Evolutionary conservation across 1,140 invertebrate genomes (phyloP), one percentile per base, ranked within the genome.

Genomic region (Neomicropteryx cornuta): DNA sequence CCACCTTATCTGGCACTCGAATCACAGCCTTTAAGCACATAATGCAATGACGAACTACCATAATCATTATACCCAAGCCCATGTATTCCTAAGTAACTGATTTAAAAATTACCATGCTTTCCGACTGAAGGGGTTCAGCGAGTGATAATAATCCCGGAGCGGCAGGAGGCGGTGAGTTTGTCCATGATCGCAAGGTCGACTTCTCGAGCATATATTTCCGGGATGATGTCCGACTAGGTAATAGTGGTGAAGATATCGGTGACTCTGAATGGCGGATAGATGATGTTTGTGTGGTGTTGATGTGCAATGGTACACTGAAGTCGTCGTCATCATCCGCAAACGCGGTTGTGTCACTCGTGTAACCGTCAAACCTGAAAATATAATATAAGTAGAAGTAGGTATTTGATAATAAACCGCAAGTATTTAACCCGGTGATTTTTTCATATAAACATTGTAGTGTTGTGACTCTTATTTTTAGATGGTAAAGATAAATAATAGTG

Each of bases 301-400:
- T 75, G 51, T 79, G 76, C 6, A 80, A 55, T 3, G 77, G 77
- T 27, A 77, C 68, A 36, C 69, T 71, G 55, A 75, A 78, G 51
- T 77, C 73, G 11, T 76, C 74, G 38, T 76, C 73, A 46, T 82
- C 79, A 48, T 82, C 79, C 28, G 79, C 77, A 41, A 83, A 76
- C 2, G 81, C 75, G 5, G 81, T 83, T 2, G 81, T 84, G 51
- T 85, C 82, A 49, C 80, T 83, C 2, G 80, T 79, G 51, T 84
- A 85, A 4, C 81, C 80, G 46, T 81, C 78, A 43, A 71, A 62
- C 21, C 71, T 68, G 44, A 31, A 41, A 44, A 33, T 20, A 18
- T 29, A 19, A 23, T 38, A n/a, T n/a, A n/a, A n/a, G n/a, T n/a
- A n/a, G n/a, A n/a, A n/a, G n/a, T n/a, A n/a, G n/a, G n/a, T n/a